These are phyloP conservation scores for Xestia c-nigrum DNA, from an alignment of 2,888 invertebrate genomes.

Conservation along the genomic window DNA sequence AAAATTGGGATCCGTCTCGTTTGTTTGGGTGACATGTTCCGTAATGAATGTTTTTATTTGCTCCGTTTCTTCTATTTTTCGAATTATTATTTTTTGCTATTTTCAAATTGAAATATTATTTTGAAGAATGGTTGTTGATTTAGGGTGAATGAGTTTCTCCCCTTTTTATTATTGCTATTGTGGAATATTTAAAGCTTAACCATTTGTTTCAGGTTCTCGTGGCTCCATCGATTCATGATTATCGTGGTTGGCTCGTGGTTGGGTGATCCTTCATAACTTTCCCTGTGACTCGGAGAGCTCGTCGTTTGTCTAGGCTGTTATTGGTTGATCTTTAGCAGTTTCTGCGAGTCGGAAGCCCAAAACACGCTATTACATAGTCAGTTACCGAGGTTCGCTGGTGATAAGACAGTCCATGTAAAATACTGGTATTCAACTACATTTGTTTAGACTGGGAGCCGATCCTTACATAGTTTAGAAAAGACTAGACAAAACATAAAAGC, in stretches of 20 bases:
- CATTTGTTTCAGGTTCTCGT: background rate
- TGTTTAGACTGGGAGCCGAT: background rate
- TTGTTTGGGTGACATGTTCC: slow-evolving; percentile 66
- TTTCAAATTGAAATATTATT: slow-evolving; percentile 35
- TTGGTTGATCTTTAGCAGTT: background rate
- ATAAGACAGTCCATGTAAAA: background rate
- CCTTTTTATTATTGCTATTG: background rate
- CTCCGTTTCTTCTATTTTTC: slow-evolving; percentile 26
- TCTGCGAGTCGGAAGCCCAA: background rate
- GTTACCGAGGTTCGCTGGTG: background rate
- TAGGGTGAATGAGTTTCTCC: background rate
- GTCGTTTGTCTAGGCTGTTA: background rate
- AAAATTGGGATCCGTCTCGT: slow-evolving; percentile 66
- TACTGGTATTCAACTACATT: background rate
- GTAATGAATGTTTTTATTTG: slow-evolving; percentile 70
- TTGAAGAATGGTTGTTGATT: slow-evolving; percentile 29
- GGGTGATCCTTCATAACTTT: background rate
- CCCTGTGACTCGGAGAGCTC: background rate
- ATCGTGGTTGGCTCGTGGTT: background rate
- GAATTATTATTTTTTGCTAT: slow-evolving; percentile 26
- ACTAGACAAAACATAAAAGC: background rate
- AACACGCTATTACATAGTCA: background rate
- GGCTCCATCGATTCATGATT: background rate
- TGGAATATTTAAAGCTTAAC: background rate
- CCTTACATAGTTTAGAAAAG: background rate